Evolutionary conservation across 2,797 vertebrate genomes (phyloP).

Genomic region (Thunnus albacares): DNA sequence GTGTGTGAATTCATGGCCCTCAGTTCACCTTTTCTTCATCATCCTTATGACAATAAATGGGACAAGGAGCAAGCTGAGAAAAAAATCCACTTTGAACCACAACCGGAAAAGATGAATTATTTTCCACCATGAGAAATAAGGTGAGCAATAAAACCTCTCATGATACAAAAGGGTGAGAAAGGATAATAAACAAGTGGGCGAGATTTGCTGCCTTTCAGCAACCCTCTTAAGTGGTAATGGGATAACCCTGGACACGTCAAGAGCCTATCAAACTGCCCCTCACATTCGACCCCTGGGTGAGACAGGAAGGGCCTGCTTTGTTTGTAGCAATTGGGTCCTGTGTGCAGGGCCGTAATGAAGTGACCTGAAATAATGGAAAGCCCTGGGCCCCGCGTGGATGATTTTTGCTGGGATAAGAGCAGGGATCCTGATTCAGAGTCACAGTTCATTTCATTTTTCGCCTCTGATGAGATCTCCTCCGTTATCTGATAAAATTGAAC

Average conservation of each 20-base stretch:
- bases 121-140: conserved; percentile 88
- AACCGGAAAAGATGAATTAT: conserved; percentile 92
- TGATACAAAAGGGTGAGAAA: conserved; percentile 88
- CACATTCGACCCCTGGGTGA: conserved; percentile 98
- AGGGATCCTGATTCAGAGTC: conserved; percentile 99
- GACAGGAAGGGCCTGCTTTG: conserved; percentile 95
- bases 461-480: conserved; percentile 99
- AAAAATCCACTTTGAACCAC: conserved; percentile 86
- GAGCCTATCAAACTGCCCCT: conserved; percentile 99
- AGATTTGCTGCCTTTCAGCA: conserved; percentile 99
- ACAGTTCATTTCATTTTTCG: conserved; percentile 99
- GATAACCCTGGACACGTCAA: conserved; percentile 98
- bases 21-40: conserved; percentile 45
- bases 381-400: conserved; percentile 95
- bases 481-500: conserved; percentile 99
- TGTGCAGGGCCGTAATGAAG: conserved; percentile 98
- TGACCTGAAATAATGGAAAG: conserved; percentile 99
- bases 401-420: conserved; percentile 99
- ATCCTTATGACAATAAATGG: conserved; percentile 38
- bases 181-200: conserved; percentile 93
- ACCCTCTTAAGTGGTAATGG: conserved; percentile 99
- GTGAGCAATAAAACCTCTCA: conserved; percentile 91
- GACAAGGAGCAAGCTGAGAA: conserved; percentile 18
- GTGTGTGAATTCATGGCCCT: neutral
- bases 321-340: conserved; percentile 96